Conservation (phyloP, 2,113 vertebrate species). For the Donacobius atricapilla region DNA sequence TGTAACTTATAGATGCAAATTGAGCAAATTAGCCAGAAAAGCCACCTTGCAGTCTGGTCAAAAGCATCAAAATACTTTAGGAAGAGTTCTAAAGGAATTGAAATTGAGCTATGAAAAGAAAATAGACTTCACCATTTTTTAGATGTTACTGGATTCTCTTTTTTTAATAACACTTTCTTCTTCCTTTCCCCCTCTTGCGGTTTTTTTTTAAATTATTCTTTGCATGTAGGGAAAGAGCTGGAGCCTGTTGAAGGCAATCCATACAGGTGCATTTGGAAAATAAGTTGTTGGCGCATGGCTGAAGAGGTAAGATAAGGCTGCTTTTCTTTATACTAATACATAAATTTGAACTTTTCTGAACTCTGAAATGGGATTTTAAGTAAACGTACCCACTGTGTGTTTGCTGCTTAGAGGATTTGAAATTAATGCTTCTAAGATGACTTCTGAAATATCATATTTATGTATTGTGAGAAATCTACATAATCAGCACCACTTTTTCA, state of each 20-base stretch:
- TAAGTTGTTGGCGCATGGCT: slow-evolving; percentile 95
- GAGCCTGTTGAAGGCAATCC: slow-evolving; percentile 93
- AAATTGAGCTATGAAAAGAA: background rate
- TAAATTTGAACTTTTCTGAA: background rate
- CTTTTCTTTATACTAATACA: background rate
- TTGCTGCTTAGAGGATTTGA: background rate
- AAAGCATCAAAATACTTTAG: background rate
- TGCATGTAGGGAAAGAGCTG: slow-evolving; percentile 71
- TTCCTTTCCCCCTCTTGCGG: fast-evolving
- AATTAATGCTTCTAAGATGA: background rate
- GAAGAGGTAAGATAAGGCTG: slow-evolving; percentile 83
- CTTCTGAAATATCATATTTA: background rate
- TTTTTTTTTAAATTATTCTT: background rate
- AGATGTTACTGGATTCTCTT: background rate
- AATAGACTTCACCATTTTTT: background rate
- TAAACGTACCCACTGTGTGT: background rate
- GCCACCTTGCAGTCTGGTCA: background rate
- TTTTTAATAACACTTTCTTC: background rate
- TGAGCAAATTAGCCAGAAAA: background rate
- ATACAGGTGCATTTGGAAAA: slow-evolving; percentile 93
- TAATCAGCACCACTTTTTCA: background rate
- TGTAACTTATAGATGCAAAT: background rate
- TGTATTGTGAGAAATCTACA: background rate
- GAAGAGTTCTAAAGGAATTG: background rate
- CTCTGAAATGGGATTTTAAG: background rate